phyloP scores from a whole-genome alignment of 2,888 invertebrate species.

The Reticulitermes lucifugus region DNA sequence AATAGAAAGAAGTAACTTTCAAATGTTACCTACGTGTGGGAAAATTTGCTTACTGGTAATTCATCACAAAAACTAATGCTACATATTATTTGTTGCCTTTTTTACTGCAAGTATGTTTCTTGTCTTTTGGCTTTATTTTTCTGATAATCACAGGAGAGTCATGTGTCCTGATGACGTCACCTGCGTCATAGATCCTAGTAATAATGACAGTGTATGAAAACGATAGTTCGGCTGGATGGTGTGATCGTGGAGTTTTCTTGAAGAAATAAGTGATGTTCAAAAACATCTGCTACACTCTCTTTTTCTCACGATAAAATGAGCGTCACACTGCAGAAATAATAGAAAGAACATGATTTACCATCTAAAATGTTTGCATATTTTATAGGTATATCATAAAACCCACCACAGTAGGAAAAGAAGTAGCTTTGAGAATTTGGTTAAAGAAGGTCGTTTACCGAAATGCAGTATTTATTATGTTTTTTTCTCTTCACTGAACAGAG shows the following conservation, averaged over 20 bases:
- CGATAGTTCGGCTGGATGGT: background rate
- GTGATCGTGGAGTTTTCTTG: background rate
- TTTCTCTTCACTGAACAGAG: no score
- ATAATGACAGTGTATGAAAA: slow-evolving; percentile 1
- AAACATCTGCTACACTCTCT: slow-evolving; percentile 5
- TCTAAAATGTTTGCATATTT: no score
- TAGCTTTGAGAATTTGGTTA: no score
- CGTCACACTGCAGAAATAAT: no score
- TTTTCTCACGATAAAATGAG: background rate
- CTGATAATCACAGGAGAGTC: background rate
- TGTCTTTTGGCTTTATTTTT: background rate
- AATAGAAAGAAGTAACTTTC: slow-evolving; percentile 39
- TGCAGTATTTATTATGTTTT: no score
- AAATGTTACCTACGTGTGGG: slow-evolving; percentile 30
- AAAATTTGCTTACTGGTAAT: slow-evolving; percentile 35
- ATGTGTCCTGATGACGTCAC: slow-evolving; percentile 12
- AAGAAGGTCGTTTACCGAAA: no score
- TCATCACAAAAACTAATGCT: slow-evolving; percentile 33
- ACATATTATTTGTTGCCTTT: slow-evolving; percentile 18
- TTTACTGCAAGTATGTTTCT: background rate
- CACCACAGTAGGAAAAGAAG: no score
- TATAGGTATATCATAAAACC: no score
- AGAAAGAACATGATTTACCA: no score
- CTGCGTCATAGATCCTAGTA: background rate
- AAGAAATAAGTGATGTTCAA: background rate